Conservation (phyloP, 2,113 vertebrate genomes). For the Apodemus speciosus region DNA sequence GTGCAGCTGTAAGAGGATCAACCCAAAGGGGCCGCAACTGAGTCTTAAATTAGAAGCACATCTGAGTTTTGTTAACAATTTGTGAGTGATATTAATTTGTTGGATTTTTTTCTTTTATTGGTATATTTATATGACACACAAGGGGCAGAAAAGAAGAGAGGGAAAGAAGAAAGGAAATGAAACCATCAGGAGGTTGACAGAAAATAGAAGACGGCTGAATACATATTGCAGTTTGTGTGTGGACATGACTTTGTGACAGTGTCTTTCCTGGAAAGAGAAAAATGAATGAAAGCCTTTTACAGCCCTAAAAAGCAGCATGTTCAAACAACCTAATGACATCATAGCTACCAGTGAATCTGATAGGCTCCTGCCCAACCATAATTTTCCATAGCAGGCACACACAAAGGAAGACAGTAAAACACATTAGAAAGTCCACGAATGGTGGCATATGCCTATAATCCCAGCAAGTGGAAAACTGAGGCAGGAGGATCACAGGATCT, state of each 20-base stretch:
- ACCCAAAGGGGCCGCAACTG: slow-evolving; percentile 67
- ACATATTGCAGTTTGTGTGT: neutral
- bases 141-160: neutral
- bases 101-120: slow-evolving; percentile 32
- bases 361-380: neutral
- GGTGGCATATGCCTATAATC: neutral
- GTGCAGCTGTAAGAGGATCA: slow-evolving; percentile 71
- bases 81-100: slow-evolving; percentile 71
- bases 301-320: neutral
- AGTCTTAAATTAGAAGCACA: slow-evolving; percentile 76
- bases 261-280: slow-evolving; percentile 34
- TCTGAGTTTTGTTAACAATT: slow-evolving; percentile 76
- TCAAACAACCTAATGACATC: neutral
- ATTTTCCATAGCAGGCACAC: neutral
- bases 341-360: neutral
- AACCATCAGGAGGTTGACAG: neutral
- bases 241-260: neutral
- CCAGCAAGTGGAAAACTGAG: neutral
- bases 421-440: neutral
- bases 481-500: neutral
- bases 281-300: neutral
- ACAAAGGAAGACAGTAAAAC: neutral
- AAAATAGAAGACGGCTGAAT: neutral
- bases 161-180: neutral
- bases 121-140: slow-evolving; percentile 44